These are phyloP conservation scores for Megalopta genalis DNA, from an alignment of 1,140 invertebrate species.

Conservation along the genomic window DNA sequence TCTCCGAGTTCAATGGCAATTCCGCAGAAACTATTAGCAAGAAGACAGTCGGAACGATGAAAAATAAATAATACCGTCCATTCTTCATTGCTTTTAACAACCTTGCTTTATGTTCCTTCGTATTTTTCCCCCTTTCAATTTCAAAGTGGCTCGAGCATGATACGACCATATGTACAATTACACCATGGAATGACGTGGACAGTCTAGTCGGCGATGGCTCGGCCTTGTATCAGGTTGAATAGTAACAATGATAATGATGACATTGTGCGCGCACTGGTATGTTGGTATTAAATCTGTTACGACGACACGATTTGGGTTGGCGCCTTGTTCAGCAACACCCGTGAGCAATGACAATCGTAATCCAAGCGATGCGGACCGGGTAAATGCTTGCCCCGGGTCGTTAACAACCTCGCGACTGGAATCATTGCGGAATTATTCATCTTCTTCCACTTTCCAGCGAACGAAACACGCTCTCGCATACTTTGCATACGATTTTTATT, in stretches of 20 bases:
- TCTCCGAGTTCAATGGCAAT: too few relatives aligned
- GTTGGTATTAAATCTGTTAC: not conserved
- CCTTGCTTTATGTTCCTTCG: not conserved
- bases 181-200: not conserved
- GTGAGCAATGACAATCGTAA: slow-evolving; percentile 7
- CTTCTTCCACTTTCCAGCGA: not conserved
- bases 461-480: too few relatives aligned
- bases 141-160: slow-evolving; percentile 31
- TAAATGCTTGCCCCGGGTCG: not conserved
- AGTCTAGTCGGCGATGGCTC: slow-evolving; percentile 12
- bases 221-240: slow-evolving; percentile 5
- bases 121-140: not conserved
- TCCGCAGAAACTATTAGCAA: too few relatives aligned
- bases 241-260: slow-evolving; percentile 22
- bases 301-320: slow-evolving; percentile 28
- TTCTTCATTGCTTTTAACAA: slow-evolving; percentile 7
- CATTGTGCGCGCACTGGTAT: not conserved
- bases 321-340: not conserved
- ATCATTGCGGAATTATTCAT: not conserved
- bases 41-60: too few relatives aligned
- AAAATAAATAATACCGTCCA: not conserved
- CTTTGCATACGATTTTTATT: too few relatives aligned
- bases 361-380: not conserved
- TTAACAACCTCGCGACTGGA: not conserved
- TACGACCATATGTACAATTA: not conserved